Conservation (phyloP, 2,113 vertebrate species). For the Speoplatyrhinus poulsoni region DNA sequence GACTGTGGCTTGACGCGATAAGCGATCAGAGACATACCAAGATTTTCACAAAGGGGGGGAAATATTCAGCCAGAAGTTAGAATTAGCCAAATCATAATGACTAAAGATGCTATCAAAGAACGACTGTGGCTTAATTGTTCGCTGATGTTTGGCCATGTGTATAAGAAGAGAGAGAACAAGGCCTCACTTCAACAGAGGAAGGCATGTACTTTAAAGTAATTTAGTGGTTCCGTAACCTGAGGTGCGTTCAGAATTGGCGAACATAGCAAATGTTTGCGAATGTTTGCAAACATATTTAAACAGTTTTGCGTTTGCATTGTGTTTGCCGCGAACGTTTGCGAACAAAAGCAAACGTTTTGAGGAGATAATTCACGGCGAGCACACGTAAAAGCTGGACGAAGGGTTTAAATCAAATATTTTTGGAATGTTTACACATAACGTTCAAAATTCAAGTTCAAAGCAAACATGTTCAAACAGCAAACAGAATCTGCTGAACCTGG, state of each 20-base stretch:
- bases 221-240: slow-evolving; percentile 39
- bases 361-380: too few relatives aligned
- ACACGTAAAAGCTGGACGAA: too few relatives aligned
- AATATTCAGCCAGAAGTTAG: slow-evolving; percentile 67
- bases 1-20: slow-evolving; percentile 57
- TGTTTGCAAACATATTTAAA: too few relatives aligned
- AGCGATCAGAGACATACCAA: slow-evolving; percentile 62
- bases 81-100: slow-evolving; percentile 71
- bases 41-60: slow-evolving; percentile 64
- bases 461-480: too few relatives aligned
- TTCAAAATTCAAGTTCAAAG: too few relatives aligned
- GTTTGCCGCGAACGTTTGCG: too few relatives aligned
- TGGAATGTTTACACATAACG: too few relatives aligned
- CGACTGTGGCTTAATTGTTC: slow-evolving; percentile 67
- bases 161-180: slow-evolving; percentile 35
- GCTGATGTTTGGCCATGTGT: slow-evolving; percentile 70
- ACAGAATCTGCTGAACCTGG: too few relatives aligned
- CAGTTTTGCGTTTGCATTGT: too few relatives aligned
- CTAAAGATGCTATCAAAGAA: slow-evolving; percentile 73
- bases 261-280: too few relatives aligned
- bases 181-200: slow-evolving; percentile 39
- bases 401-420: too few relatives aligned
- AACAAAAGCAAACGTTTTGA: too few relatives aligned
- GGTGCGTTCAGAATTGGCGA: slow-evolving; percentile 1
- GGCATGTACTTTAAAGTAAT: slow-evolving; percentile 28